Conservation (phyloP, 2,113 vertebrate genomes). For the Brachypteracias leptosomus region DNA sequence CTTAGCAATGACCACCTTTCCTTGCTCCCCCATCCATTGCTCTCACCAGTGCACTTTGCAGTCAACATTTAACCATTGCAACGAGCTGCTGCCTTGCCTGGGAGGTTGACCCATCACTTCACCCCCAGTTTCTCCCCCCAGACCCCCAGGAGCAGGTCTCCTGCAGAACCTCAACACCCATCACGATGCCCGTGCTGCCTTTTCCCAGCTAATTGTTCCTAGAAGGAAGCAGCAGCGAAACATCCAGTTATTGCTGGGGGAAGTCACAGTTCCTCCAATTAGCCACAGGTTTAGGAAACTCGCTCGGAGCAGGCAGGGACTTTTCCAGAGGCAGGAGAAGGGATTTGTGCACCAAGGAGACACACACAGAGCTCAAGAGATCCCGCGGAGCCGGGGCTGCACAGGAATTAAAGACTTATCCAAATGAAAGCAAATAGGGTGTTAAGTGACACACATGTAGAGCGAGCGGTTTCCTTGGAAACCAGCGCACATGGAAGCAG, state of each 20-base stretch:
- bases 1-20: no score
- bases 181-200: fast-evolving
- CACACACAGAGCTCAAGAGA: not conserved
- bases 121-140: not conserved
- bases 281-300: slow-evolving; percentile 54
- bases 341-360: slow-evolving; percentile 23
- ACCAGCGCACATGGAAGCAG: slow-evolving; percentile 51
- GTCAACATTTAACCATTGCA: fast-evolving
- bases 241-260: not conserved
- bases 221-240: not conserved
- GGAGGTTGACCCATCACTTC: not conserved
- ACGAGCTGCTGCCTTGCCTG: not conserved
- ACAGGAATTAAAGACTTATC: slow-evolving; percentile 66
- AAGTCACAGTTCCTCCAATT: not conserved
- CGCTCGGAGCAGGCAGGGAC: slow-evolving; percentile 18
- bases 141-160: fast-evolving
- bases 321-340: slow-evolving; percentile 28
- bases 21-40: not conserved
- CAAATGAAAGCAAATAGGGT: slow-evolving; percentile 66
- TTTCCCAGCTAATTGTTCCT: slow-evolving; percentile 11
- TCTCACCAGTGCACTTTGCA: fast-evolving
- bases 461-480: slow-evolving; percentile 69
- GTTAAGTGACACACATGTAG: slow-evolving; percentile 72
- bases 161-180: no score
- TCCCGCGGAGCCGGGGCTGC: slow-evolving; percentile 42